Evolutionary conservation across 2,113 vertebrate genomes (phyloP).

Genomic region (Mustelus asterias): DNA sequence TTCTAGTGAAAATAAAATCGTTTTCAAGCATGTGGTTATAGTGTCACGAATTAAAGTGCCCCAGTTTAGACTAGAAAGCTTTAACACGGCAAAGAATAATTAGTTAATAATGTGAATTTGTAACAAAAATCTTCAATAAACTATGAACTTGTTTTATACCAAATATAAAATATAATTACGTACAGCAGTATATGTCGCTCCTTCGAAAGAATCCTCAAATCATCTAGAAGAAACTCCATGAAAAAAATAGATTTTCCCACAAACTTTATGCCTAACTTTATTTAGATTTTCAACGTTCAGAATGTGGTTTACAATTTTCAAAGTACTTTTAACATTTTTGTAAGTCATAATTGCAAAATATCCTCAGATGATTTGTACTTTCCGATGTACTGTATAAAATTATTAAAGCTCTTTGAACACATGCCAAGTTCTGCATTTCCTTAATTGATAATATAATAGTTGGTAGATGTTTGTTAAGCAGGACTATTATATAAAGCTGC

Average conservation of each 20-base stretch:
- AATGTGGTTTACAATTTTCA: not conserved
- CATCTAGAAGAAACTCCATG: not conserved
- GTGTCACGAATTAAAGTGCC: conserved; percentile 54
- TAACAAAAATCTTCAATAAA: not conserved
- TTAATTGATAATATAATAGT: not conserved
- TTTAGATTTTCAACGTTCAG: not conserved
- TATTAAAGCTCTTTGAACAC: not conserved
- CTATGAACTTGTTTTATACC: not conserved
- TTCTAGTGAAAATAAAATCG: conserved; percentile 82
- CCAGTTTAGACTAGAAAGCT: conserved; percentile 53
- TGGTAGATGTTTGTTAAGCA: not conserved
- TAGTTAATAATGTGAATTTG: not conserved
- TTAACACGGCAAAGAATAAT: not conserved
- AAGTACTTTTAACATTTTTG: not conserved
- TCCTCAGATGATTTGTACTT: not conserved
- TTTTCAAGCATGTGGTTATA: conserved; percentile 59
- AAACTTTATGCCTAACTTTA: not conserved
- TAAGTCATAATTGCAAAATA: not conserved
- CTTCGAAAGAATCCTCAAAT: not conserved
- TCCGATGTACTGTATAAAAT: not conserved
- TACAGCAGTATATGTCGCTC: not conserved
- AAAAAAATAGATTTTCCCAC: not conserved
- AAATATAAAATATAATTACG: not conserved
- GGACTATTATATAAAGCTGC: not conserved
- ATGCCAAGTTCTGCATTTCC: not conserved